phyloP scores from a whole-genome alignment of 1,140 invertebrate genomes.

The Vanessa tameamea region DNA sequence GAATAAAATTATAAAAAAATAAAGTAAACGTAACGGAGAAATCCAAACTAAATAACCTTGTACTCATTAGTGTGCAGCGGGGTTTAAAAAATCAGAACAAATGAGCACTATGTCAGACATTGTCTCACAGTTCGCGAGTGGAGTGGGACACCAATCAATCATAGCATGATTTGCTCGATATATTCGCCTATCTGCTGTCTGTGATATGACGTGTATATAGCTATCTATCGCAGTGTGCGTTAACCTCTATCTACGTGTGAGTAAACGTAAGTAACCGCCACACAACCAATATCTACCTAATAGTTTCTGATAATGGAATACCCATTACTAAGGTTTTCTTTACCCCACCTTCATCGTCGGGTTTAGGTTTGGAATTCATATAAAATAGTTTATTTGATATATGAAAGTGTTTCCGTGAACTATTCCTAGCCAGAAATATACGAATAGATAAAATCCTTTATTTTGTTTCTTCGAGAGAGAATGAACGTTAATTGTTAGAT shows the following conservation, averaged over 20 bases:
- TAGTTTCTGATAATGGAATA: conserved; percentile 20
- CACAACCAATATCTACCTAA: background rate
- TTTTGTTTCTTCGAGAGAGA: too few species aligned
- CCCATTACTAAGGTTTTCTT: conserved; percentile 13
- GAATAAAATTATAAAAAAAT: background rate
- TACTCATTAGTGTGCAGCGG: conserved; percentile 8
- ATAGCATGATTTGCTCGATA: conserved; percentile 24
- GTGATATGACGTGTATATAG: background rate
- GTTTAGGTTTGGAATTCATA: too few species aligned
- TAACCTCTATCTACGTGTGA: background rate
- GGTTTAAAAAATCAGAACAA: conserved; percentile 61
- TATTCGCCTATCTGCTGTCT: background rate
- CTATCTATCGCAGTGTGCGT: conserved; percentile 7
- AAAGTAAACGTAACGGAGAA: background rate
- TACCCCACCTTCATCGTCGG: background rate
- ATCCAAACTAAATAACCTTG: background rate
- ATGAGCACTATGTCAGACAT: conserved; percentile 41
- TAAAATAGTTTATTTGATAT: too few species aligned
- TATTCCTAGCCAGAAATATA: too few species aligned
- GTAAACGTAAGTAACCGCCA: background rate
- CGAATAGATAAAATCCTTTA: too few species aligned
- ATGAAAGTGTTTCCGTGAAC: too few species aligned
- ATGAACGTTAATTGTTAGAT: too few species aligned
- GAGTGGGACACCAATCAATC: conserved; percentile 27
- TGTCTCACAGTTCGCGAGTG: conserved; percentile 27